Evolutionary conservation across 64 coral and sea anemone genomes (phyloP), one percentile per base, ranked within the genome.

Genomic region (Hydrozoanthus tunicans): DNA sequence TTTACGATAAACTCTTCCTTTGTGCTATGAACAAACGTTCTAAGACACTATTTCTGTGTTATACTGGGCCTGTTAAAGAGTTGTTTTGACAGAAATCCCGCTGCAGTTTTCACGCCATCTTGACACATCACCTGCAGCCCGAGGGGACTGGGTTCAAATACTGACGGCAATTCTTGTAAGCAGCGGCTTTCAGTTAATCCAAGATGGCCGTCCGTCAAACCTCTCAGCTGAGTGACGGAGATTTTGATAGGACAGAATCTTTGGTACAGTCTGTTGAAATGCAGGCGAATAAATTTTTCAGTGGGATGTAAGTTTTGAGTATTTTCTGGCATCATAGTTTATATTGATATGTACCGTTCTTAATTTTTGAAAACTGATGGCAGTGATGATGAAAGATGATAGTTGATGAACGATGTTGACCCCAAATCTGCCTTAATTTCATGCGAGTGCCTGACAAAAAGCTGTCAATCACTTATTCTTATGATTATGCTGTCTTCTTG

Each of bases 261-360:
- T 74, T 88, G 68, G 24, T 88, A 11, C 55, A 88, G 56, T 74
- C 84, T 55, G 68, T 88, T 74, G 84, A 88, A 88, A 68, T 73
- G 58, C 84, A 88, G 10, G 69, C 84, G 9, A 88, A 88, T 56
- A 73, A 67, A 61, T 88, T 88, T 58, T 88, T 88, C 70, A 88
- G 84, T 57, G 84, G 69, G 7, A 73, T 88, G 84, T 88, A 75
- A 88, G 84, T 83, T 51, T 64, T 17, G 7, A 53, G 10, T 53
- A 15, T 6, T 55, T 78, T 56, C 53, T 53, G 26, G 5, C 26
- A 51, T 13, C 11, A 77, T 7, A 11, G 23, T 2, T 23, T 27
- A 12, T 43, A 43, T 43, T 43, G 32, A 43, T 43, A 43, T 20
- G 20, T 20, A 20, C 20, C 20, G 0, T 20, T 20, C 20, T 20